A percentile compares a stretch with the other conserved stretches of the same genome.
These are phyloP conservation scores for Tenebrosternarchus preto DNA, from an alignment of 2,113 vertebrate genomes.

Conservation along the genomic window DNA sequence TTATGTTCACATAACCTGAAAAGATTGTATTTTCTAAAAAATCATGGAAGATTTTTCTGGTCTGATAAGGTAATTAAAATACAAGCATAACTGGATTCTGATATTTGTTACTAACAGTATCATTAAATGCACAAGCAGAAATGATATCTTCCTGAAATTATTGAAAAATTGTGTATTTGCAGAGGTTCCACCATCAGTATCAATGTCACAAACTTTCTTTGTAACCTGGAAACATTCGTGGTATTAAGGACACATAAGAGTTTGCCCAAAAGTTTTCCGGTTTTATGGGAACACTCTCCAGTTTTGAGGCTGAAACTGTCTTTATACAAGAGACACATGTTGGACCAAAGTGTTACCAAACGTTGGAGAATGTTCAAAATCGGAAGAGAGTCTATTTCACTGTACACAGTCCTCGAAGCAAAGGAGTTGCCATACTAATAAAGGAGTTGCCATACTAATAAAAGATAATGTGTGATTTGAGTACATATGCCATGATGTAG, in stretches of 20 bases:
- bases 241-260: neutral
- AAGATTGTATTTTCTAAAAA: no score
- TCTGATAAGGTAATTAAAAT: no score
- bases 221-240: constrained; percentile 45
- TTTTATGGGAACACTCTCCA: neutral
- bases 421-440: constrained; percentile 49
- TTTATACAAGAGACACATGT: constrained; percentile 48
- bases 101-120: no score
- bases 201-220: neutral
- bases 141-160: neutral
- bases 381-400: constrained; percentile 8
- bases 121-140: neutral
- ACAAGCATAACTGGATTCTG: no score
- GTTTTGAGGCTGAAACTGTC: neutral
- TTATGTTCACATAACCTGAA: no score
- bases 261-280: neutral
- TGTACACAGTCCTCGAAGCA: constrained; percentile 1
- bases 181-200: neutral
- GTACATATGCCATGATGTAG: constrained; percentile 37
- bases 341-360: neutral
- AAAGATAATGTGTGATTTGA: neutral
- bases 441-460: constrained; percentile 45
- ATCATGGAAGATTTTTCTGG: no score
- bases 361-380: neutral
- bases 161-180: neutral